These are phyloP conservation scores for Indicator maculatus DNA, from an alignment of 2,113 vertebrate genomes.

Conservation along the genomic window DNA sequence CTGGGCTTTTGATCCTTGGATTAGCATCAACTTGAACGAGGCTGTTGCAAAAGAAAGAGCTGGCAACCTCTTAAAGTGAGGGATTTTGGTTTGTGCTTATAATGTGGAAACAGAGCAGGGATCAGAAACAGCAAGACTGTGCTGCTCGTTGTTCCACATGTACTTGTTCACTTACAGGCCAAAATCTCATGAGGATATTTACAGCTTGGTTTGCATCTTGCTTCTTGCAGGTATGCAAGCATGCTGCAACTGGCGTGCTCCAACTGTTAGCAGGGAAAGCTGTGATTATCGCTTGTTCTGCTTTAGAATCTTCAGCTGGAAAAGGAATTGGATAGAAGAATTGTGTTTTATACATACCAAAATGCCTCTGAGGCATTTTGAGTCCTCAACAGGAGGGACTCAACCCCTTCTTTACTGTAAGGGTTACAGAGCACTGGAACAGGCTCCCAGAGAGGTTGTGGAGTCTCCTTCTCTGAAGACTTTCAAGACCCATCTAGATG, in stretches of 20 bases:
- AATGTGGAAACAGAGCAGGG: not conserved
- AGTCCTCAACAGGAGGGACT: too few relatives aligned
- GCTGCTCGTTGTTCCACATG: not conserved
- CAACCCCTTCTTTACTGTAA: too few relatives aligned
- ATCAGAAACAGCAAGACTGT: not conserved
- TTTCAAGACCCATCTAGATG: too few relatives aligned
- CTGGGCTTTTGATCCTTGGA: not conserved
- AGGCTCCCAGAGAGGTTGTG: too few relatives aligned
- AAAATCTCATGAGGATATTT: not conserved
- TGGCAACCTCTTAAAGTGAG: accelerated
- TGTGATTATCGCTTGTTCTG: not conserved
- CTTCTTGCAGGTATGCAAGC: not conserved
- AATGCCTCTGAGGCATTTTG: not conserved
- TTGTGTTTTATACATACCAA: not conserved
- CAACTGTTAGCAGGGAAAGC: not conserved
- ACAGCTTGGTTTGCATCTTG: not conserved
- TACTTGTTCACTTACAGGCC: not conserved
- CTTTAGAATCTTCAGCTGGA: not conserved
- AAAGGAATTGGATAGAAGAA: not conserved
- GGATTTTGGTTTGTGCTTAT: not conserved
- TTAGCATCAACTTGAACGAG: not conserved
- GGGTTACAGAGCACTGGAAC: too few relatives aligned
- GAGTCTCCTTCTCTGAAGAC: too few relatives aligned
- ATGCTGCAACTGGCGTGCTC: not conserved
- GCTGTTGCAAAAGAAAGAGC: not conserved